Evolutionary conservation across 2,113 vertebrate genomes (phyloP).

Genomic region (Microcebus jonahi): DNA sequence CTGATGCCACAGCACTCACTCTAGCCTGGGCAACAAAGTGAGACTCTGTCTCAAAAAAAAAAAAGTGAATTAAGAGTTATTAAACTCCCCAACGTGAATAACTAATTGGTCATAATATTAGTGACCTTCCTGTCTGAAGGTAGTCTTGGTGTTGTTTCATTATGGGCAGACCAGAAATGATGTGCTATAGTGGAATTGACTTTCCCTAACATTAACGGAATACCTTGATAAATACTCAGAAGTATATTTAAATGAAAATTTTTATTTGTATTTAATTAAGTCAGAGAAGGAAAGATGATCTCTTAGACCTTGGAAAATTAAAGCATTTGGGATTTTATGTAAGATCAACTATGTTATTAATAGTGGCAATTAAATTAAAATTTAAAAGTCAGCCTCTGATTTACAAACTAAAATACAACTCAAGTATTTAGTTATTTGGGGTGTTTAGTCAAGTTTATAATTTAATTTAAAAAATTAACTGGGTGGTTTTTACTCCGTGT

Average conservation of each 20-base stretch:
- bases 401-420: slow-evolving; percentile 63
- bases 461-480: slow-evolving; percentile 70
- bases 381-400: slow-evolving; percentile 48
- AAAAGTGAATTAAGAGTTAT: background rate
- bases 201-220: background rate
- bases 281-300: slow-evolving; percentile 32
- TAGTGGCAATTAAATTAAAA: slow-evolving; percentile 60
- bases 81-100: background rate
- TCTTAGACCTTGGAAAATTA: slow-evolving; percentile 57
- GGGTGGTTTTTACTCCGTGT: slow-evolving; percentile 23
- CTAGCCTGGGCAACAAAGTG: no score
- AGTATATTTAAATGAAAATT: background rate
- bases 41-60: no score
- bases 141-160: background rate
- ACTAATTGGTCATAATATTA: background rate
- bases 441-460: slow-evolving; percentile 59
- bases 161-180: background rate
- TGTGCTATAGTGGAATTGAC: background rate
- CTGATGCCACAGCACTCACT: no score
- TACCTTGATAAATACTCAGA: slow-evolving; percentile 3
- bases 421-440: slow-evolving; percentile 58
- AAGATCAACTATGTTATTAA: slow-evolving; percentile 58
- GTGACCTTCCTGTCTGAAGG: background rate
- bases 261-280: slow-evolving; percentile 34
- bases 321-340: slow-evolving; percentile 50